Evolutionary conservation across 2,113 vertebrate species (phyloP).

Genomic region (Caranx ignobilis): DNA sequence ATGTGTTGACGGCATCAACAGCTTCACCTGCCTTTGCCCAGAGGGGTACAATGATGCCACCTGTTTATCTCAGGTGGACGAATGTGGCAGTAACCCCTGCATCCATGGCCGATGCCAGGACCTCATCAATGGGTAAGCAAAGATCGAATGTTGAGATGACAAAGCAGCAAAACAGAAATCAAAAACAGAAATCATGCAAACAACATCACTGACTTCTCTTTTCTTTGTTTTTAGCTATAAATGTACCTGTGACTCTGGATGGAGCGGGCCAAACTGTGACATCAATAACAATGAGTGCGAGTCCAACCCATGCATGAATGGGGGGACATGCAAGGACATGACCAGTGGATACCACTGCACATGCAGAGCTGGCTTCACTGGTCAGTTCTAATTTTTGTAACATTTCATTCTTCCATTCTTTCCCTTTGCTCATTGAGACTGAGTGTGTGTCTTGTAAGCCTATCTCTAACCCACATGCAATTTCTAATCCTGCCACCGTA

Average conservation of each 20-base stretch:
- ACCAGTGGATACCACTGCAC: slow-evolving; percentile 95
- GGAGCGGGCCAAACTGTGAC: slow-evolving; percentile 93
- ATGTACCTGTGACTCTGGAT: slow-evolving; percentile 92
- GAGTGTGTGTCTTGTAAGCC: neutral
- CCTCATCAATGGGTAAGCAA: slow-evolving; percentile 90
- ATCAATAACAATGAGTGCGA: slow-evolving; percentile 94
- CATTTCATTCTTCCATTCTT: neutral
- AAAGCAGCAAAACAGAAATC: neutral
- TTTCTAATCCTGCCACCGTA: slow-evolving; percentile 72
- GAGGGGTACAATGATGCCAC: slow-evolving; percentile 93
- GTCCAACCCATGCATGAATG: slow-evolving; percentile 90
- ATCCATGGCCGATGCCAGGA: slow-evolving; percentile 92
- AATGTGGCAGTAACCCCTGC: slow-evolving; percentile 95
- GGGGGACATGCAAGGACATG: slow-evolving; percentile 96
- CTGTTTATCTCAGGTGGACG: slow-evolving; percentile 93
- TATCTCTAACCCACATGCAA: slow-evolving; percentile 47
- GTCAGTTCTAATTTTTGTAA: slow-evolving; percentile 78
- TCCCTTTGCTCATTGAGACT: slow-evolving; percentile 56
- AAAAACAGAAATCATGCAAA: neutral
- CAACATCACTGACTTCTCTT: neutral
- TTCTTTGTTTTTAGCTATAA: slow-evolving; percentile 82
- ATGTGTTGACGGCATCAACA: slow-evolving; percentile 89
- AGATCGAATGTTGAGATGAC: neutral
- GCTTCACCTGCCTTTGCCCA: slow-evolving; percentile 92
- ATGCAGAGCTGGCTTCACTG: slow-evolving; percentile 93